These are phyloP conservation scores for Cheirogaleus medius DNA, from an alignment of 2,113 vertebrate genomes.

Conservation along the genomic window DNA sequence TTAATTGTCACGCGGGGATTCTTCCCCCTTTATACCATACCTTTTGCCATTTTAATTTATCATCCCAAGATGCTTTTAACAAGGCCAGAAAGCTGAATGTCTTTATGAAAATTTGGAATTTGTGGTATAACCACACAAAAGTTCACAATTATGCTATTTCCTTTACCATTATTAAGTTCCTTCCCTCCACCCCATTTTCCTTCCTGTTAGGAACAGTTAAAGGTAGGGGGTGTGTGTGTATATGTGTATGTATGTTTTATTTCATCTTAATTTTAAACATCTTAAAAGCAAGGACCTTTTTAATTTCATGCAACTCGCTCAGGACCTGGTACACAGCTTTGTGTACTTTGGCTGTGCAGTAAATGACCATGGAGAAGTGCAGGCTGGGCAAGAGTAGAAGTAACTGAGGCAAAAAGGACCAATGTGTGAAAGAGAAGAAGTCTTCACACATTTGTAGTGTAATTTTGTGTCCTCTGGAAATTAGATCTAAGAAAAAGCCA, in stretches of 20 bases:
- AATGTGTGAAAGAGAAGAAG: neutral
- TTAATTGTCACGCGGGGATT: neutral
- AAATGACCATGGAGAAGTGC: fast-evolving
- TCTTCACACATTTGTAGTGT: neutral
- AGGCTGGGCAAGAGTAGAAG: neutral
- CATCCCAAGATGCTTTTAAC: neutral
- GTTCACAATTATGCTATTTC: neutral
- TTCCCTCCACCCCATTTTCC: neutral
- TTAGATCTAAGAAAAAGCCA: neutral
- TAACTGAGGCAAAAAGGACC: neutral
- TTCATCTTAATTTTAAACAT: neutral
- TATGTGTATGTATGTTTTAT: neutral
- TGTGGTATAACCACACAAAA: neutral
- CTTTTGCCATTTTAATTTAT: neutral
- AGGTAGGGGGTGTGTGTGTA: neutral
- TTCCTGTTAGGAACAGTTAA: neutral
- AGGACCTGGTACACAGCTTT: neutral
- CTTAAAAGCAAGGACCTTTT: neutral
- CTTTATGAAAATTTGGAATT: neutral
- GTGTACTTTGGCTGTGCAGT: neutral
- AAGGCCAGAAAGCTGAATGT: neutral
- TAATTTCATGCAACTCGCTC: neutral
- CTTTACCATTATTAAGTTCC: neutral
- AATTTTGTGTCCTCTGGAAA: neutral
- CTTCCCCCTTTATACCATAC: neutral